These are phyloP conservation scores for Alviniconcha marisindica DNA, from an alignment of 1,140 invertebrate species.

Conservation along the genomic window DNA sequence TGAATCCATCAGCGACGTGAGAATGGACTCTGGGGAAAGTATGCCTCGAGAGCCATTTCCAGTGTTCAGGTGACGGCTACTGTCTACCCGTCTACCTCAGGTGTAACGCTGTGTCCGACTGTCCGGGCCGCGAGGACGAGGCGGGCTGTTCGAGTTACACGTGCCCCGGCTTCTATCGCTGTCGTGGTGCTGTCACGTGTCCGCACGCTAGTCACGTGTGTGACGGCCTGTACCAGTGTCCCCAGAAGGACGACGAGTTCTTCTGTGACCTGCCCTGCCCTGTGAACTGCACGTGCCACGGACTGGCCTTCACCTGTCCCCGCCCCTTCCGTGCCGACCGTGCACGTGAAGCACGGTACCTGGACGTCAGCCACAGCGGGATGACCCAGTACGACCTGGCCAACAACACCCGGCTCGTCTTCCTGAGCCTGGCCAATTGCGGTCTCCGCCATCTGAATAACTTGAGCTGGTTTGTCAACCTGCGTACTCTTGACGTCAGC, in stretches of 20 bases:
- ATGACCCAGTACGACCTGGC: background rate
- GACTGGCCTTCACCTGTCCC: slow-evolving; percentile 22
- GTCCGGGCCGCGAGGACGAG: slow-evolving; percentile 24
- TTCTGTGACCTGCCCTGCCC: background rate
- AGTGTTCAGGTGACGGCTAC: background rate
- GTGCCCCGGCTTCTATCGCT: slow-evolving; percentile 20
- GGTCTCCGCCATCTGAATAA: too few species aligned
- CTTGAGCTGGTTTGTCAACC: too few species aligned
- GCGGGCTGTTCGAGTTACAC: slow-evolving; percentile 25
- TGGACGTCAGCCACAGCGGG: slow-evolving; percentile 4
- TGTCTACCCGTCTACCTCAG: slow-evolving; percentile 25
- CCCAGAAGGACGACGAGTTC: slow-evolving; percentile 10
- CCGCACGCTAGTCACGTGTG: slow-evolving; percentile 10
- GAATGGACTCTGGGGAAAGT: too few species aligned
- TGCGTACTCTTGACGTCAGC: too few species aligned
- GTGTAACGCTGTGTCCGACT: slow-evolving; percentile 30
- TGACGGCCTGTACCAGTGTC: slow-evolving; percentile 26
- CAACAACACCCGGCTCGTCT: background rate
- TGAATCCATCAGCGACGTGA: too few species aligned
- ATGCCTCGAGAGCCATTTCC: background rate
- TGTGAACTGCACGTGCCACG: background rate
- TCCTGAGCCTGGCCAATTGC: slow-evolving; percentile 21
- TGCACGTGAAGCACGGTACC: background rate
- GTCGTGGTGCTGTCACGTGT: background rate
- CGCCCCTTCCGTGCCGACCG: background rate